Base-by-base conservation (phyloP, 2,888 invertebrate genomes). In the Physocephala rufipes region DNA sequence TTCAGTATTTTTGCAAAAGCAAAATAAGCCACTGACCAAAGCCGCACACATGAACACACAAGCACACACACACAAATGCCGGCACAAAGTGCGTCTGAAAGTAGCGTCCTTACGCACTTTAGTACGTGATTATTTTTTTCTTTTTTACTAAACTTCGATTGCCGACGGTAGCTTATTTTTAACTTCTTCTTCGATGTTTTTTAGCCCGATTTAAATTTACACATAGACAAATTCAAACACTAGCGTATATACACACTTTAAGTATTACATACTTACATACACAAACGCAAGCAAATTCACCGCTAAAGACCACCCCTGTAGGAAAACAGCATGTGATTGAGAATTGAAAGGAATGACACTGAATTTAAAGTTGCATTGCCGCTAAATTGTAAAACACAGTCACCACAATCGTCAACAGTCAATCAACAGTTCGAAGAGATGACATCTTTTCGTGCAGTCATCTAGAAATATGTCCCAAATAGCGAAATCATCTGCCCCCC, bases 31-130 rank as follows among this genome's bases (percentile, higher is more conserved):
- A 63, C 69, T 68, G 66, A 49, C 68, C 61, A 62, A 24, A 51
- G 53, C 15, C 55, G 62, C 59, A 24, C 63, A 24, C 36, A 15
- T 51, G 73, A 66, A 70, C 70, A 73, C 71, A 73, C 71, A 72
- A 61, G 70, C 69, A 74, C 71, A 75, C 73, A 72, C 74, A 61
- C 73, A 72, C 59, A 71, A 65, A 72, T 36, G 36, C 36, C 9
- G 4, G 9, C 36, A 36, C 36, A 36, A 36, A 36, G 9, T 36
- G 36, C 36, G 36, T 36, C 36, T 36, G 26, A 30, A 21, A 45
- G 59, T 58, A 67, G 43, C 58, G 61, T 61, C 68, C 62, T 68
- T 68, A 68, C 68, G 68, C 68, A 68, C 68, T 68, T 68, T 68
- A 62, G 21, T 62, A 59, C 36, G 4, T 36, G 4, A 36, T 36